A percentile compares a stretch with the other conserved stretches of the same genome.
Evolutionary conservation across 2,113 vertebrate species (phyloP).

Genomic region (Rhinoptilus africanus): DNA sequence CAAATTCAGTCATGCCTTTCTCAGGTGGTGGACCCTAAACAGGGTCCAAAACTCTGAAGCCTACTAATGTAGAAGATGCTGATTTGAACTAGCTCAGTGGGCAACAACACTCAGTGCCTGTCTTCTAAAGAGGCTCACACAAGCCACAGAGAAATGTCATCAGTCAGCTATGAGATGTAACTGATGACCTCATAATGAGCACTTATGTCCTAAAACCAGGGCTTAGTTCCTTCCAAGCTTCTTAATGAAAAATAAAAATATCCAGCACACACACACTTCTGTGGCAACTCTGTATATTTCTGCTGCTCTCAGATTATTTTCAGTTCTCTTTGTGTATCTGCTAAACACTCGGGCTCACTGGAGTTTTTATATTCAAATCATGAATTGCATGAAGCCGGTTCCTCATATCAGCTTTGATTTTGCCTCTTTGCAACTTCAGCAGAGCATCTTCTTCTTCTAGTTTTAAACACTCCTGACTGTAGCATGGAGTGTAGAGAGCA

Average conservation of each 20-base stretch:
- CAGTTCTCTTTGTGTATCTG: not conserved
- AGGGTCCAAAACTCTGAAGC: not conserved
- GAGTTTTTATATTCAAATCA: not conserved
- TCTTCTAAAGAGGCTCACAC: not conserved
- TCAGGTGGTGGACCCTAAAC: not conserved
- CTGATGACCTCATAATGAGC: fast-evolving
- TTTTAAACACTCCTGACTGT: not conserved
- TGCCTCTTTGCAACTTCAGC: not conserved
- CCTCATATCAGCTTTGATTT: not conserved
- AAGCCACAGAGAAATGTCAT: not conserved
- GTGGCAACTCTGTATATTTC: not conserved
- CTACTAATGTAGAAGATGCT: not conserved
- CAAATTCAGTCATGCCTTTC: not conserved
- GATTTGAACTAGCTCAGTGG: not conserved
- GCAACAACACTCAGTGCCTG: not conserved
- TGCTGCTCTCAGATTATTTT: not conserved
- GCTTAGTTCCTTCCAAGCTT: not conserved
- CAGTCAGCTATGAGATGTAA: not conserved
- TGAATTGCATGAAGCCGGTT: not conserved
- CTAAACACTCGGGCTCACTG: not conserved
- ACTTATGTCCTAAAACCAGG: not conserved
- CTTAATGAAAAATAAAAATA: not conserved
- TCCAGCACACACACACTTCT: not conserved
- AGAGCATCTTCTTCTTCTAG: not conserved
- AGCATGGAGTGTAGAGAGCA: not conserved